Conservation (phyloP, 2,113 vertebrate species). For the Dryoscopus gambensis region DNA sequence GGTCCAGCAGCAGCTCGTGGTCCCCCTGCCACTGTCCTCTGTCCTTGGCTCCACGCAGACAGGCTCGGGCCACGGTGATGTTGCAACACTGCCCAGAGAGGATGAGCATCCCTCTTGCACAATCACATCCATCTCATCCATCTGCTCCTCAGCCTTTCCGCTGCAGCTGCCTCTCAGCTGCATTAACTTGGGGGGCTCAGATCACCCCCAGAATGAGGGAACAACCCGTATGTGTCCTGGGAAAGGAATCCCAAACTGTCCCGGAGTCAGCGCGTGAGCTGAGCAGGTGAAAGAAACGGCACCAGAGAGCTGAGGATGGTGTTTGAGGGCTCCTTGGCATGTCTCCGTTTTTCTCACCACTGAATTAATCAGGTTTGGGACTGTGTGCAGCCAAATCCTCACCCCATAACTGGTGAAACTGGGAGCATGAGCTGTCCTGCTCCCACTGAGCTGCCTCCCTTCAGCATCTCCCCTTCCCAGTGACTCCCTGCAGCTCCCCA, state of each 20-base stretch:
- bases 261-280: accelerated
- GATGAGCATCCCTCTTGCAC: neutral
- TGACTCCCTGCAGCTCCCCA: neutral
- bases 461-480: neutral
- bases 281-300: neutral
- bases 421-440: neutral
- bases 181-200: neutral
- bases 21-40: neutral
- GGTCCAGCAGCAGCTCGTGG: neutral
- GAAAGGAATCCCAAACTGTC: neutral
- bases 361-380: neutral
- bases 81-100: neutral
- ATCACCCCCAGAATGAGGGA: neutral
- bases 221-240: neutral
- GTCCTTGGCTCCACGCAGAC: neutral
- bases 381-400: neutral
- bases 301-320: accelerated
- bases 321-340: neutral
- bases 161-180: neutral
- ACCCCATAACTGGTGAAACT: neutral
- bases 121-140: neutral
- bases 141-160: neutral
- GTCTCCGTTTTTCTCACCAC: accelerated
- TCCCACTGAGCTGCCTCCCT: neutral
- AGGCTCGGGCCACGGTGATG: accelerated